Percentiles rank a stretch among this genome's conserved stretches.
These are phyloP conservation scores for Panulirus ornatus DNA, from an alignment of 1,140 invertebrate genomes.

Conservation along the genomic window DNA sequence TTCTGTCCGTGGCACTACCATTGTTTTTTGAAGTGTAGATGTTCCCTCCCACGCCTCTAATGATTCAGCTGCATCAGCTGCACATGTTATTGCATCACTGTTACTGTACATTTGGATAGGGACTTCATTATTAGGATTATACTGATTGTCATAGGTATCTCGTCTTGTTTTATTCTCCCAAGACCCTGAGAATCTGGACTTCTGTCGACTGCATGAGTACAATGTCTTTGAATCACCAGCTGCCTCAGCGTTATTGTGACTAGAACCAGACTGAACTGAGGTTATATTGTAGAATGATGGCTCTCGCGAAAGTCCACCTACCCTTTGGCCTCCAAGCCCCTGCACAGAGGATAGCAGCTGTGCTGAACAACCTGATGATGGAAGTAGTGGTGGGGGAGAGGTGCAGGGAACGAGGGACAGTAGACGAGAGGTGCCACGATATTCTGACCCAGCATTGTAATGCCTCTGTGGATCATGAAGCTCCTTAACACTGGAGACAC, in stretches of 20 bases:
- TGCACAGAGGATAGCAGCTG: neutral
- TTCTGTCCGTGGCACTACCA: conserved; percentile 38
- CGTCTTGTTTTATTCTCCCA: conserved; percentile 23
- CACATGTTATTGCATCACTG: neutral
- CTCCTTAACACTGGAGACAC: conserved; percentile 76
- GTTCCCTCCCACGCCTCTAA: conserved; percentile 27
- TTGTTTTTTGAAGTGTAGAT: conserved; percentile 4
- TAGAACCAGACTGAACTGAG: conserved; percentile 36
- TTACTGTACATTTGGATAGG: conserved; percentile 6
- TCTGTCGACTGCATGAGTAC: neutral
- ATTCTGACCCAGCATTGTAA: neutral
- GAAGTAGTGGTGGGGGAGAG: conserved; percentile 24
- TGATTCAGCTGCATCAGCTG: conserved; percentile 5
- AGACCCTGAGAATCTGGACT: conserved; percentile 5
- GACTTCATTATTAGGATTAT: neutral
- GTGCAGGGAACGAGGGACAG: conserved; percentile 24
- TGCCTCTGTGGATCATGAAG: conserved; percentile 45
- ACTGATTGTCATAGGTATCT: conserved; percentile 36
- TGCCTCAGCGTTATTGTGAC: conserved; percentile 42
- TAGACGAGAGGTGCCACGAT: conserved; percentile 5
- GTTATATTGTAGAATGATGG: conserved; percentile 39
- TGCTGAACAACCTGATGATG: neutral
- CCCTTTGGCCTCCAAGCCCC: conserved; percentile 4
- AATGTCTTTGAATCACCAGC: conserved; percentile 26
- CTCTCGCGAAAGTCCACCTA: conserved; percentile 28